Base-by-base conservation (phyloP, 1,140 invertebrate genomes). In the Cyclargus thomasi region DNA sequence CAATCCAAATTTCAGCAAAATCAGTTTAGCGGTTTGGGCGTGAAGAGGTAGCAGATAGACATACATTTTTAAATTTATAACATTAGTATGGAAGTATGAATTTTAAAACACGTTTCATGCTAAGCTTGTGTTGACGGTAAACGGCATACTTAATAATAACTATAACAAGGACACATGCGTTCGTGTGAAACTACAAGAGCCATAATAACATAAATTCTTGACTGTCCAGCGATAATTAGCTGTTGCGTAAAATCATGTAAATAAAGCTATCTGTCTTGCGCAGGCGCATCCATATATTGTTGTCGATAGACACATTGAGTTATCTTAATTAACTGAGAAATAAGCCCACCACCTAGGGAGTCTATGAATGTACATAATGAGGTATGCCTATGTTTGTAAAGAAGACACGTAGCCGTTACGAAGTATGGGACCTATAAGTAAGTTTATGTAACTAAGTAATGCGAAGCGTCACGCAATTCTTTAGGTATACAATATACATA, bases 281-380 rank as follows among this genome's bases (percentile, higher is more conserved):
- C 72, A 69, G 65, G 75, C 82, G 80, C 80, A 76, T 74, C 79
- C 74, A 86, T 86, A 86, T 83, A 78, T 86, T 75, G 78, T 74
- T 63, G 73, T 70, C 71, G 57, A 69, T 70, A 74, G 80, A 88
- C 82, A 79, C 84, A 88, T 88, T 85, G 83, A 86, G 82, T 85
- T 86, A 88, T 86, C 85, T 88, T 88, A 88, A 86, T 88, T 84
- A 85, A 78, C 67, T 36, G 78, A 69, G 71, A 77, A 69, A 67
- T 70, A 67, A 69, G 76, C 70, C 68, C 66, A 73, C 81, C 81
- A 77, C 72, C 75, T 76, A 77, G 68, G 74, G 73, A 75, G 78
- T 82, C 72, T 73, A 70, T 70, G 74, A 75, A 71, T 69, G 29
- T 55, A 59, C 21, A 29, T 53, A 53, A 21, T 53, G 8, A 35